These are phyloP conservation scores for Onychomys arenicola DNA, from an alignment of 2,797 vertebrate genomes.

Conservation along the genomic window DNA sequence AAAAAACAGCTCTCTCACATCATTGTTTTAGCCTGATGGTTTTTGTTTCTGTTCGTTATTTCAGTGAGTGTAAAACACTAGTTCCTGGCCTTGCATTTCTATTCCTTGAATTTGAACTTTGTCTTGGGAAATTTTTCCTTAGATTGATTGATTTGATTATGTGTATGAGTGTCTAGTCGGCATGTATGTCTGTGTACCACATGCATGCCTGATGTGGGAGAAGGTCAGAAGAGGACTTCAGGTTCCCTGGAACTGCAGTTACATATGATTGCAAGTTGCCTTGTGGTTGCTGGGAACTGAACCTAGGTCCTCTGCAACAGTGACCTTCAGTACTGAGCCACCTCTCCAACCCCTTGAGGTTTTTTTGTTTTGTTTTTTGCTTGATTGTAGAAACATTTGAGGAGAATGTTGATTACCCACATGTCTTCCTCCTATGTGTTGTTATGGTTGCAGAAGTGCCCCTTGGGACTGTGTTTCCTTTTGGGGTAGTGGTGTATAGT, in stretches of 20 bases:
- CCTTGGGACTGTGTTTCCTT: background rate
- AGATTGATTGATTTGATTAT: background rate
- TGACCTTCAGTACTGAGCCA: background rate
- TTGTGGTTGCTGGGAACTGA: background rate
- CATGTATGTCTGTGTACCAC: background rate
- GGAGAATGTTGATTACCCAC: background rate
- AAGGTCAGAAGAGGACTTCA: background rate
- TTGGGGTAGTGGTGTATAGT: background rate
- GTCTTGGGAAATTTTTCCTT: background rate
- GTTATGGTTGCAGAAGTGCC: background rate
- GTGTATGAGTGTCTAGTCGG: background rate
- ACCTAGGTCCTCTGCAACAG: background rate
- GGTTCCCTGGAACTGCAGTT: background rate
- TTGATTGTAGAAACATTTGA: background rate
- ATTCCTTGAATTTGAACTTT: background rate
- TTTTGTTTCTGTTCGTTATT: background rate
- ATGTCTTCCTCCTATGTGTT: background rate
- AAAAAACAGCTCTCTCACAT: background rate
- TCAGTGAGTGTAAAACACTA: background rate
- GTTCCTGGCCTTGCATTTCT: background rate
- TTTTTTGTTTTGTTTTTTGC: background rate
- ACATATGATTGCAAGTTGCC: background rate
- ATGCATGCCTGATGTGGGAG: background rate
- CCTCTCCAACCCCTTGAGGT: background rate
- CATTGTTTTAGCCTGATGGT: background rate